Base-by-base conservation (phyloP, 2,113 vertebrate species). In the Petromus typicus region DNA sequence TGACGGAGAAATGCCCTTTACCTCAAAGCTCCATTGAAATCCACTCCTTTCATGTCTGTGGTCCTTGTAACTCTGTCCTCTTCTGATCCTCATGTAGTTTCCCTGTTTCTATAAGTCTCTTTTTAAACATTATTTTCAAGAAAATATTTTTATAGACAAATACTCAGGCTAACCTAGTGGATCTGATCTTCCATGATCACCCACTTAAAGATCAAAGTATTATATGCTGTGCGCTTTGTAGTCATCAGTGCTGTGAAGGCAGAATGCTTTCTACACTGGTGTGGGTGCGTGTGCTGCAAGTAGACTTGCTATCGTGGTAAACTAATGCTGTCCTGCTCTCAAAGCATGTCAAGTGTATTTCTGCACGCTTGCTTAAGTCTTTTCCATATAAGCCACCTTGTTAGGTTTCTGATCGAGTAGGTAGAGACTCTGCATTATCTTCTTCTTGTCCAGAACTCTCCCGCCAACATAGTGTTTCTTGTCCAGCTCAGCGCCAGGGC, bases 181-280 rank as follows among this genome's bases (percentile, higher is more conserved):
- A 56, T 84, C 18, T 86, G 80, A 92, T 96, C 95, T 94, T 83
- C 95, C 94, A 82, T 56, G 96, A 96, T 97, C 83, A 84, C 71
- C 96, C 96, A 97, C 94, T 81, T 93, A 82, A 95, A 96, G 96
- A 96, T 96, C 97, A 87, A 95, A 98, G 97, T 98, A 96, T 97
- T 97, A 95, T 96, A 96, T 92, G 92, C 95, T 91, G 54, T 93
- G 61, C 93, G 92, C 93, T 97, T 80, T 75, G 67, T 93, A 89
- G 92, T 11, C n/a, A 37, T 90, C 45, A 76, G 92, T 73, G 88
- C 66, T 63, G 0, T 9, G 54, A 61, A 64, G 43, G 94, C 59
- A 61, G 13, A 32, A 6, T 43, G 78, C 90, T 82, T 59, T 86
- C 57, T 34, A 0, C 2, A 9, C 37, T 8, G 34, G 51, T 13